A percentile compares a stretch with the other conserved stretches of the same genome.
Conservation (phyloP, 1,140 invertebrate species). For the Heterodera carotae region DNA sequence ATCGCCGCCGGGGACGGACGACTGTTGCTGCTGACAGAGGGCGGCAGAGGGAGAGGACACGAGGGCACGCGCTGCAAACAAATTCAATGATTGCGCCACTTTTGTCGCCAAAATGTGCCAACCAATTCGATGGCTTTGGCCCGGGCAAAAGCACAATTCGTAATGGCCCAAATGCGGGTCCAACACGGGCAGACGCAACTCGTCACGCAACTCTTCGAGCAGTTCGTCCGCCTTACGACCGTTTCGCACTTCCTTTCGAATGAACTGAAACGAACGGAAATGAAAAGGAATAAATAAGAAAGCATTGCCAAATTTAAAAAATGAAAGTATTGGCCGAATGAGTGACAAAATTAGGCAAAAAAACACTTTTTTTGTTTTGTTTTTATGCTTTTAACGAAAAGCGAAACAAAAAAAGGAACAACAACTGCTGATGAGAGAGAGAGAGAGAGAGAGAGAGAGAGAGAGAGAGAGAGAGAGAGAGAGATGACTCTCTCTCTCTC, state of each 20-base stretch:
- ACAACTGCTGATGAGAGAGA: neutral
- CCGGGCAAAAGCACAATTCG: slow-evolving; percentile 45
- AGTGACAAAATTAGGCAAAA: slow-evolving; percentile 1
- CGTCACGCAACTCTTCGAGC: slow-evolving; percentile 40
- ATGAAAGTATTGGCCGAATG: neutral
- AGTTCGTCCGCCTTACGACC: slow-evolving; percentile 41
- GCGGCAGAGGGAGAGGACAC: neutral
- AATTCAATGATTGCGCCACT: too few relatives aligned
- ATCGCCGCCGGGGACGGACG: neutral
- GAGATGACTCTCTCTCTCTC: too few relatives aligned
- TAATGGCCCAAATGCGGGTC: slow-evolving; percentile 43
- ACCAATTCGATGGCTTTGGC: slow-evolving; percentile 12
- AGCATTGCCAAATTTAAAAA: neutral
- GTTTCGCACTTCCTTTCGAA: slow-evolving; percentile 52
- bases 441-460: neutral
- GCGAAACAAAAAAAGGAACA: neutral
- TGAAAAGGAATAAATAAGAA: slow-evolving; percentile 6
- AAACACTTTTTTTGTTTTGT: slow-evolving; percentile 1
- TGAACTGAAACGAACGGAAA: slow-evolving; percentile 42
- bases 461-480: too few relatives aligned
- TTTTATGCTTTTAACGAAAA: neutral
- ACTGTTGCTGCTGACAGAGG: slow-evolving; percentile 16
- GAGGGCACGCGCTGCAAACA: neutral
- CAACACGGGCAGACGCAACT: slow-evolving; percentile 39
- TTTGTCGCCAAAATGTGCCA: neutral